Conservation (phyloP, 1,140 invertebrate species). For the Adoxophyes honmai region DNA sequence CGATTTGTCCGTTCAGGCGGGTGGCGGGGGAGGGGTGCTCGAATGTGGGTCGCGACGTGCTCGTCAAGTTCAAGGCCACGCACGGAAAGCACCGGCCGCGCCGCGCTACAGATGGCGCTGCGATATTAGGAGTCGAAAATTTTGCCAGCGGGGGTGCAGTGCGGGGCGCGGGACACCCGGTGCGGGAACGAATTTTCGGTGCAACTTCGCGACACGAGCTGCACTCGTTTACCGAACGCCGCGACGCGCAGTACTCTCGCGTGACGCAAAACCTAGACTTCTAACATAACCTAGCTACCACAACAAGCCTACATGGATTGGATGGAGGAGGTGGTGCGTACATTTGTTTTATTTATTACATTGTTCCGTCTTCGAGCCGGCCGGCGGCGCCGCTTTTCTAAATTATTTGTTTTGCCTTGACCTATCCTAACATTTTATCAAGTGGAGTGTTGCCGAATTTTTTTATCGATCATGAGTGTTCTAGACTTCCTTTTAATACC, state of each 20-base stretch:
- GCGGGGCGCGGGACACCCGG: slow-evolving; percentile 37
- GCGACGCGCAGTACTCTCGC: slow-evolving; percentile 65
- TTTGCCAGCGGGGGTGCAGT: slow-evolving; percentile 54
- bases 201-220: slow-evolving; percentile 67
- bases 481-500: slow-evolving; percentile 20
- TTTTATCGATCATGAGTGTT: neutral
- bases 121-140: slow-evolving; percentile 56
- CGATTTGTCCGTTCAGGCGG: slow-evolving; percentile 59
- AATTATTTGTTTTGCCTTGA: slow-evolving; percentile 47
- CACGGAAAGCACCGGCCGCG: slow-evolving; percentile 42
- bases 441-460: slow-evolving; percentile 28
- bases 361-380: slow-evolving; percentile 18
- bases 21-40: slow-evolving; percentile 30
- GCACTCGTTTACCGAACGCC: slow-evolving; percentile 71
- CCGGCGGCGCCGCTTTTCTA: neutral
- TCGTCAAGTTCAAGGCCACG: slow-evolving; percentile 73
- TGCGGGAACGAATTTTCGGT: slow-evolving; percentile 72
- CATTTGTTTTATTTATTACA: slow-evolving; percentile 25
- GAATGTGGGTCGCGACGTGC: slow-evolving; percentile 65
- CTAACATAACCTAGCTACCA: slow-evolving; percentile 43
- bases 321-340: slow-evolving; percentile 73
- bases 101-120: slow-evolving; percentile 68
- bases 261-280: slow-evolving; percentile 46
- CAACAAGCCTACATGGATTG: slow-evolving; percentile 61
- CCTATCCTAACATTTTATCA: slow-evolving; percentile 70